These are phyloP conservation scores for Digitonthophagus gazella DNA, from an alignment of 2,888 invertebrate species.

Conservation along the genomic window DNA sequence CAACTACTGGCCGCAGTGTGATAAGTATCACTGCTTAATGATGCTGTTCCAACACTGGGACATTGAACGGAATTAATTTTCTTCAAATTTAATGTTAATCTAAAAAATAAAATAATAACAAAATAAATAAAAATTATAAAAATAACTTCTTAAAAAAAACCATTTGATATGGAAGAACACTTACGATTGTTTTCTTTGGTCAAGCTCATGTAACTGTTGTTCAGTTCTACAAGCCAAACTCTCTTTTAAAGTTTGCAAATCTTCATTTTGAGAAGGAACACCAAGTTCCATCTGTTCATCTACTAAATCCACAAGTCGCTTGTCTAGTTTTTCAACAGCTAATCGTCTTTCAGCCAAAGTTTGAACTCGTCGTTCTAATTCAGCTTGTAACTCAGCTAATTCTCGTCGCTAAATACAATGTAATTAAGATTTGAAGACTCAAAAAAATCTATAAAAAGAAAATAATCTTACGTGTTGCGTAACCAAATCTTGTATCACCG, in stretches of 20 bases:
- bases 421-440: too few species aligned
- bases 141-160: too few species aligned
- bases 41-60: slow-evolving; percentile 40
- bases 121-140: not conserved
- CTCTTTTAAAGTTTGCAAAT: slow-evolving; percentile 46
- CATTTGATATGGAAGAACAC: slow-evolving; percentile 28
- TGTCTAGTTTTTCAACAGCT: slow-evolving; percentile 69
- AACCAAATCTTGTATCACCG: slow-evolving; percentile 67
- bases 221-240: slow-evolving; percentile 52
- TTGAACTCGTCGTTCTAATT: slow-evolving; percentile 63
- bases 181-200: slow-evolving; percentile 55
- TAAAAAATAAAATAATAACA: slow-evolving; percentile 49
- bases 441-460: too few species aligned
- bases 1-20: slow-evolving; percentile 65
- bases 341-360: slow-evolving; percentile 62
- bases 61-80: slow-evolving; percentile 49
- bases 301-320: slow-evolving; percentile 64
- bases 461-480: slow-evolving; percentile 65
- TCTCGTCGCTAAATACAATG: slow-evolving; percentile 68
- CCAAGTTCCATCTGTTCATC: slow-evolving; percentile 60
- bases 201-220: slow-evolving; percentile 55
- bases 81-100: slow-evolving; percentile 68
- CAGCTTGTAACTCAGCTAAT: slow-evolving; percentile 66
- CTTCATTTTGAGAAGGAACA: slow-evolving; percentile 42
- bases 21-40: slow-evolving; percentile 64